Percentiles rank a stretch among this genome's conserved stretches.
Conservation (phyloP, 2,797 vertebrate genomes). For the Ctenochaetus hawaiiensis region DNA sequence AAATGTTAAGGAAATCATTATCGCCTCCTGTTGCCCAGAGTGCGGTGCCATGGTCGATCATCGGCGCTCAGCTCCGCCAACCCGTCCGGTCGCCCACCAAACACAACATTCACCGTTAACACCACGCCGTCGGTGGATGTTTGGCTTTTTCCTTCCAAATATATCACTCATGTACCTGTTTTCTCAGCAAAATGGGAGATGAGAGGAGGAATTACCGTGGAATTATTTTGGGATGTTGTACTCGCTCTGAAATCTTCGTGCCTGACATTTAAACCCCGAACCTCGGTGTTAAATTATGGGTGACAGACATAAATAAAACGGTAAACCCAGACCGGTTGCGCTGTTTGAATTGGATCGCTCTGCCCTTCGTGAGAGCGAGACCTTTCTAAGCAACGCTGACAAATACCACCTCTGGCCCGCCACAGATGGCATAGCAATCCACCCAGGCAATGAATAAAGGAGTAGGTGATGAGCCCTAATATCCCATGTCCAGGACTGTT, state of each 20-base stretch:
- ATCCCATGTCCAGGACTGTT: constrained; percentile 58
- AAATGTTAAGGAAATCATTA: constrained; percentile 66
- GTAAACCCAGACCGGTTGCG: constrained; percentile 42
- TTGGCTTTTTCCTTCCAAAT: constrained; percentile 37
- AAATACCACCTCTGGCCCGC: constrained; percentile 56
- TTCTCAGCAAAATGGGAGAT: constrained; percentile 61
- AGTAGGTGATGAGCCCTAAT: constrained; percentile 73
- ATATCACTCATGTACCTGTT: constrained; percentile 61
- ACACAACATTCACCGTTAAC: constrained; percentile 58
- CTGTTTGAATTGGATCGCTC: constrained; percentile 70
- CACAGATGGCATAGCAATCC: constrained; percentile 55
- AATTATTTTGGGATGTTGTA: constrained; percentile 64
- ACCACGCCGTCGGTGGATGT: constrained; percentile 15
- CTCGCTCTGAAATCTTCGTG: constrained; percentile 39
- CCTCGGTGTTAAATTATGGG: constrained; percentile 54
- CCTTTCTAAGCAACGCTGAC: constrained; percentile 53
- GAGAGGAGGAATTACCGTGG: constrained; percentile 55
- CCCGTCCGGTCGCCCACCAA: constrained; percentile 52
- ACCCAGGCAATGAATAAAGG: constrained; percentile 63
- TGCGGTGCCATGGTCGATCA: constrained; percentile 55
- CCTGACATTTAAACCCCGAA: constrained; percentile 35
- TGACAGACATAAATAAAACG: constrained; percentile 62
- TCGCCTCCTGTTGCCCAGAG: constrained; percentile 53
- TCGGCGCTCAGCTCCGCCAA: constrained; percentile 46
- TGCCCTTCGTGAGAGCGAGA: constrained; percentile 37